Conservation (phyloP, 2,888 invertebrate genomes). For the Epicampocera succincta region DNA sequence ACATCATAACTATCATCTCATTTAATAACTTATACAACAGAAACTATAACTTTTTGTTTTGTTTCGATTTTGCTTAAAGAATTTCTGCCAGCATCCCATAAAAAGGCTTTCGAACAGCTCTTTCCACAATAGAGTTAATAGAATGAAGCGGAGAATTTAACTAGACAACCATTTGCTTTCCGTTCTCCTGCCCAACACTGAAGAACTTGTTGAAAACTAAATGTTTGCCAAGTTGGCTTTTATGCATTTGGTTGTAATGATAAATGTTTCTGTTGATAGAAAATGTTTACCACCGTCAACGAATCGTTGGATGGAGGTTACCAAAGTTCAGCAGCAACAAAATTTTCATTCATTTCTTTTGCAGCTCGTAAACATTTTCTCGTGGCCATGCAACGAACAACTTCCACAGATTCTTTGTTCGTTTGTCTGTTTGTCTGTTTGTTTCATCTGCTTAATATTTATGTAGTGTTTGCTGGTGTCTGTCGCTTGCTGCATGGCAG, state of each 20-base stretch:
- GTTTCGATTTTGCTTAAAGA: not conserved
- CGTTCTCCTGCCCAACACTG: not conserved
- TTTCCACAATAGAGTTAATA: conserved; percentile 58
- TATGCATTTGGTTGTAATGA: conserved; percentile 59
- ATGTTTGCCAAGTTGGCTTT: conserved; percentile 5
- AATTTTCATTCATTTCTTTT: conserved; percentile 67
- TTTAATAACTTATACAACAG: conserved; percentile 27
- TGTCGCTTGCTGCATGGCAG: not conserved
- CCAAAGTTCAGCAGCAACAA: conserved; percentile 61
- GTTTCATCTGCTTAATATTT: conserved; percentile 22
- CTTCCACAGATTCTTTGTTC: conserved; percentile 30
- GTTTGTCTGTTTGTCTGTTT: not conserved
- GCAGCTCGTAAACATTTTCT: conserved; percentile 9
- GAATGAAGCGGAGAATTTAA: conserved; percentile 64
- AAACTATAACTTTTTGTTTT: not conserved
- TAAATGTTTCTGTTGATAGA: conserved; percentile 70
- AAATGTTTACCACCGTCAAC: conserved; percentile 68
- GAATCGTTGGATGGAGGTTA: conserved; percentile 67
- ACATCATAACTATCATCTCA: conserved; percentile 67
- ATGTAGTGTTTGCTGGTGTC: conserved; percentile 46
- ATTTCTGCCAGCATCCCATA: conserved; percentile 45
- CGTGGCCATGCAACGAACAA: conserved; percentile 11
- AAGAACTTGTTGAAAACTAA: conserved; percentile 20
- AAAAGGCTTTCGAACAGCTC: conserved; percentile 65
- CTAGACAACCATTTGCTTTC: conserved; percentile 58